These are phyloP conservation scores for Orgyia antiqua DNA, from an alignment of 2,888 invertebrate species.

Conservation along the genomic window DNA sequence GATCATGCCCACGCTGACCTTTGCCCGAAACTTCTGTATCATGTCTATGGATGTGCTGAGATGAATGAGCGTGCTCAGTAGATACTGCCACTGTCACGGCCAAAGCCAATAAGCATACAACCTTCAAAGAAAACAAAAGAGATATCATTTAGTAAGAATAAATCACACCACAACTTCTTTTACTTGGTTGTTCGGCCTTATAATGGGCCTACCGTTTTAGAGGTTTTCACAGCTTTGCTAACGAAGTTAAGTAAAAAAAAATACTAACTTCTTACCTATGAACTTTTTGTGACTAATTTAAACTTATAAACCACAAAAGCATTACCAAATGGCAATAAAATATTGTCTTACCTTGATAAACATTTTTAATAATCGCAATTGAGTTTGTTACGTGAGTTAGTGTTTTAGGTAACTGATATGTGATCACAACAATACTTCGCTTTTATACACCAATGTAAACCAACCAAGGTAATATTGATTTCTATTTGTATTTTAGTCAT, in stretches of 20 bases:
- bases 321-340: no score
- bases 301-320: no score
- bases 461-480: conserved; percentile 11
- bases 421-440: conserved; percentile 1
- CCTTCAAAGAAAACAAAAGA: conserved; percentile 8
- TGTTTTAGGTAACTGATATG: conserved; percentile 17
- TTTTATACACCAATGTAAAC: conserved; percentile 6
- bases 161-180: background rate
- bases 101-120: conserved; percentile 11
- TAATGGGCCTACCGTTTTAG: no score
- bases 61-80: conserved; percentile 27
- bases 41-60: conserved; percentile 34
- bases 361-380: conserved; percentile 1
- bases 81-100: conserved; percentile 9
- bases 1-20: background rate
- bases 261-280: no score
- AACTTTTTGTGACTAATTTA: no score
- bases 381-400: background rate
- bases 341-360: conserved; percentile 2
- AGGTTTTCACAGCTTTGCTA: no score
- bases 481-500: conserved; percentile 4
- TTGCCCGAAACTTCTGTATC: conserved; percentile 4
- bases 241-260: no score
- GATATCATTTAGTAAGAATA: no score
- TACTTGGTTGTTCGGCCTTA: no score